phyloP scores from a whole-genome alignment of 2,888 invertebrate genomes.

The Timandra comae region DNA sequence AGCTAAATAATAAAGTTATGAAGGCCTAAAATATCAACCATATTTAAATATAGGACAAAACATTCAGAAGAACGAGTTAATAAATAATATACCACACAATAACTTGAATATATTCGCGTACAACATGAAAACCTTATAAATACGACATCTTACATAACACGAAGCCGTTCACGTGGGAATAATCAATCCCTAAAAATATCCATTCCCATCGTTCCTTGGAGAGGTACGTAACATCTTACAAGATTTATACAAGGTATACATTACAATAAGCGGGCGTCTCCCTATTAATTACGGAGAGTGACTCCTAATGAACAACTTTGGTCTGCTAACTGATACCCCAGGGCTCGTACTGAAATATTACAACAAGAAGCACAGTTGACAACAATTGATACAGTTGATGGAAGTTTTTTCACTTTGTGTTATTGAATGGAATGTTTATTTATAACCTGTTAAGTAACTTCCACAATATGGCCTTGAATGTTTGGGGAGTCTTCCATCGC shows the following conservation, averaged over 20 bases:
- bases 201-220: slow-evolving; percentile 37
- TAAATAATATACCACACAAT: background rate
- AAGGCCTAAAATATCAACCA: background rate
- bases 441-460: too few relatives aligned
- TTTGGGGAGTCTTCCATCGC: too few relatives aligned
- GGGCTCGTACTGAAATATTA: slow-evolving; percentile 48
- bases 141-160: slow-evolving; percentile 34
- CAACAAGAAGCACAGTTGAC: slow-evolving; percentile 37
- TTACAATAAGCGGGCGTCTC: slow-evolving; percentile 30
- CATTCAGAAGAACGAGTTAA: too few relatives aligned
- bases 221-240: slow-evolving; percentile 47
- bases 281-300: slow-evolving; percentile 49
- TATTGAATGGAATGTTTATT: too few relatives aligned
- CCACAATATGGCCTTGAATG: too few relatives aligned
- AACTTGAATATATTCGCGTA: background rate
- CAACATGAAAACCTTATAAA: too few relatives aligned
- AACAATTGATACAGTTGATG: too few relatives aligned
- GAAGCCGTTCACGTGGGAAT: slow-evolving; percentile 42
- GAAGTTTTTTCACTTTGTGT: slow-evolving; percentile 42
- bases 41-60: too few relatives aligned
- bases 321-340: slow-evolving; percentile 43
- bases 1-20: background rate
- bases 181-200: slow-evolving; percentile 53
- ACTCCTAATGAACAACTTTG: slow-evolving; percentile 53
- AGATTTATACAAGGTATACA: slow-evolving; percentile 37